Evolutionary conservation across 2,797 vertebrate genomes (phyloP).

Genomic region (Xenopus petersii): DNA sequence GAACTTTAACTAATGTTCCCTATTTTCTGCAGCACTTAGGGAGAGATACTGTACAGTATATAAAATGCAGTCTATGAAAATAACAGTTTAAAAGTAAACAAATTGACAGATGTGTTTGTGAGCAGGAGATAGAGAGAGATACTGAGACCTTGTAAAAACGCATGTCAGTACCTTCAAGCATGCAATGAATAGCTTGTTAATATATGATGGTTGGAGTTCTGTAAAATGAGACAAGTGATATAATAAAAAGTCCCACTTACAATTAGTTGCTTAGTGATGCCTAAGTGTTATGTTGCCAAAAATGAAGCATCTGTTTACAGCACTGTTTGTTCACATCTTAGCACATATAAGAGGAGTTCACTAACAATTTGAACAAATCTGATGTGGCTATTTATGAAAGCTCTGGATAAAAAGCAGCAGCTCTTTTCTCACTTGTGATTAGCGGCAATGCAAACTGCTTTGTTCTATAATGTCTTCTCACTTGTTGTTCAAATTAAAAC

Average conservation of each 20-base stretch:
- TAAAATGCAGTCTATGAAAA: too few relatives aligned
- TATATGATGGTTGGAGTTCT: slow-evolving; percentile 26
- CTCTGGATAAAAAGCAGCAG: slow-evolving; percentile 10
- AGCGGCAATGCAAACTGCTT: slow-evolving; percentile 14
- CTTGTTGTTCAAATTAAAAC: slow-evolving; percentile 39
- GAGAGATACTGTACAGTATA: too few relatives aligned
- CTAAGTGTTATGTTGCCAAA: slow-evolving; percentile 32
- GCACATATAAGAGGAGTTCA: slow-evolving; percentile 22
- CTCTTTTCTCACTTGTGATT: slow-evolving; percentile 10
- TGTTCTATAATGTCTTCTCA: slow-evolving; percentile 29
- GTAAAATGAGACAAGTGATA: slow-evolving; percentile 40
- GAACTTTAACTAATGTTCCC: too few relatives aligned
- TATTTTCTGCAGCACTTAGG: too few relatives aligned
- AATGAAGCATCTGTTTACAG: slow-evolving; percentile 30
- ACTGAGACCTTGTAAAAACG: slow-evolving; percentile 6
- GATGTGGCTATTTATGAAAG: slow-evolving; percentile 15
- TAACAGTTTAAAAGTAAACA: neutral
- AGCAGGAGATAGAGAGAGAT: neutral
- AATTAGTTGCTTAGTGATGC: slow-evolving; percentile 29
- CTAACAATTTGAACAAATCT: slow-evolving; percentile 18
- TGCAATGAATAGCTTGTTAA: slow-evolving; percentile 26
- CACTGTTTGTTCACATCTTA: slow-evolving; percentile 40
- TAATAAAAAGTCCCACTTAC: slow-evolving; percentile 39
- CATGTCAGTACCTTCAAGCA: slow-evolving; percentile 14
- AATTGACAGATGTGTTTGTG: neutral